A percentile compares a stretch with the other conserved stretches of the same genome.
Evolutionary conservation across 2,113 vertebrate species (phyloP).

Genomic region (Brachyistius frenatus): DNA sequence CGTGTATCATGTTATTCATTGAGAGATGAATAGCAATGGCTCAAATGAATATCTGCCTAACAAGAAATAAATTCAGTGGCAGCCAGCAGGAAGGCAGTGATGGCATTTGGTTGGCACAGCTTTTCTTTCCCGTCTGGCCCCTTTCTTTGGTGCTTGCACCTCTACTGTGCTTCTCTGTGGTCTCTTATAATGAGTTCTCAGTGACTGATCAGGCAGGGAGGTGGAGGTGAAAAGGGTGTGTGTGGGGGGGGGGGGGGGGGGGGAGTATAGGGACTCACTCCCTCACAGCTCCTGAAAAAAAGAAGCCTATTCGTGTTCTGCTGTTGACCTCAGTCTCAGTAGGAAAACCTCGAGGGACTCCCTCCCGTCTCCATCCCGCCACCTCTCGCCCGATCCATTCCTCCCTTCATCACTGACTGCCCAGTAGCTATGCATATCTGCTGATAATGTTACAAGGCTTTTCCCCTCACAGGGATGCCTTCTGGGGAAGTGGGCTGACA

Average conservation of each 20-base stretch:
- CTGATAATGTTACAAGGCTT: conserved; percentile 72
- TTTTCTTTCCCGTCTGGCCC: neutral
- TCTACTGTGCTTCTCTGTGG: conserved; percentile 20
- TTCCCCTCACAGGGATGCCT: conserved; percentile 61
- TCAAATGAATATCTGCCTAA: neutral
- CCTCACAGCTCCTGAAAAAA: conserved; percentile 36
- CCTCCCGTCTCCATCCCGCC: conserved; percentile 39
- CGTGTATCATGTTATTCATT: conserved; percentile 11
- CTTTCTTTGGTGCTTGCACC: conserved; percentile 23
- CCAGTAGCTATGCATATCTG: conserved; percentile 64
- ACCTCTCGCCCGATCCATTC: conserved; percentile 47
- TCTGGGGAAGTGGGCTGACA: conserved; percentile 61
- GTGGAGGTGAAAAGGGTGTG: neutral
- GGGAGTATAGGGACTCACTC: conserved; percentile 27
- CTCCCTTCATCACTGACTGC: conserved; percentile 51
- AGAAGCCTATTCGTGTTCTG: conserved; percentile 61
- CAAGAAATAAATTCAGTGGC: neutral
- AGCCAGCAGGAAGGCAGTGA: neutral
- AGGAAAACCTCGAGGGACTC: conserved; percentile 51
- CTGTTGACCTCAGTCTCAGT: conserved; percentile 66
- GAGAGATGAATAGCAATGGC: neutral
- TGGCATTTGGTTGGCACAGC: conserved; percentile 10
- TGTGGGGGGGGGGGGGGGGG: neutral
- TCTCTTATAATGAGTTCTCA: conserved; percentile 53
- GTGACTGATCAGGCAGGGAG: conserved; percentile 45